Conservation (phyloP, 2,113 vertebrate genomes). For the Vidua macroura region DNA sequence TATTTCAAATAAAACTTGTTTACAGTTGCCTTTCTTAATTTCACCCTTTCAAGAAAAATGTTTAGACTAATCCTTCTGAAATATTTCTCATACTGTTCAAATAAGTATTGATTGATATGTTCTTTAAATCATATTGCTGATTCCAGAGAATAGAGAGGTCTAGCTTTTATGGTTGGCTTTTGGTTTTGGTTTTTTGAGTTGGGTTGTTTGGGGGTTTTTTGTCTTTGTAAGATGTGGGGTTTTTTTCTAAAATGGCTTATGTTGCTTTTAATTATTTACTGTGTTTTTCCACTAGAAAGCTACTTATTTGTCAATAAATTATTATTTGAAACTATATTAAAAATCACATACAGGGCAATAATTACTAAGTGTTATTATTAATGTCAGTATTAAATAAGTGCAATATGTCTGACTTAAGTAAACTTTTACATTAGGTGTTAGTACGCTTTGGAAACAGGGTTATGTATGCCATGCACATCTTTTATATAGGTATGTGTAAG, state of each 20-base stretch:
- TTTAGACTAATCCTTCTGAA: not conserved
- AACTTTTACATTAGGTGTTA: not conserved
- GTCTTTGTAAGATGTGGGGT: not conserved
- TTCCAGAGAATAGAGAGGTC: not conserved
- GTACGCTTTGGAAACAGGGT: not conserved
- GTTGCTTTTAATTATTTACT: not conserved
- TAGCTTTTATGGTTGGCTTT: not conserved
- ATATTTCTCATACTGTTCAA: not conserved
- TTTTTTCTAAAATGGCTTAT: not conserved
- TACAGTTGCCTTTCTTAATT: not conserved
- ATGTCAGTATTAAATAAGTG: not conserved
- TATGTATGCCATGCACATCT: not conserved
- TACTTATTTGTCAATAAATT: not conserved
- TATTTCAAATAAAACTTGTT: not conserved
- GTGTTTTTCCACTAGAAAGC: not conserved
- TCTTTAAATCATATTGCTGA: not conserved
- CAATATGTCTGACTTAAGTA: not conserved
- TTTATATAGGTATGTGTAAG: rapidly evolving
- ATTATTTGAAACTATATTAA: not conserved
- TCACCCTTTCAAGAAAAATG: not conserved
- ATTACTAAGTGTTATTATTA: not conserved
- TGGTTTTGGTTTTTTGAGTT: not conserved
- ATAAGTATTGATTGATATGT: not conserved
- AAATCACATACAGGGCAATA: not conserved
- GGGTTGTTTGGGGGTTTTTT: not conserved